Conservation (phyloP, 2,888 invertebrate species). For the Dicyrtomina minuta region DNA sequence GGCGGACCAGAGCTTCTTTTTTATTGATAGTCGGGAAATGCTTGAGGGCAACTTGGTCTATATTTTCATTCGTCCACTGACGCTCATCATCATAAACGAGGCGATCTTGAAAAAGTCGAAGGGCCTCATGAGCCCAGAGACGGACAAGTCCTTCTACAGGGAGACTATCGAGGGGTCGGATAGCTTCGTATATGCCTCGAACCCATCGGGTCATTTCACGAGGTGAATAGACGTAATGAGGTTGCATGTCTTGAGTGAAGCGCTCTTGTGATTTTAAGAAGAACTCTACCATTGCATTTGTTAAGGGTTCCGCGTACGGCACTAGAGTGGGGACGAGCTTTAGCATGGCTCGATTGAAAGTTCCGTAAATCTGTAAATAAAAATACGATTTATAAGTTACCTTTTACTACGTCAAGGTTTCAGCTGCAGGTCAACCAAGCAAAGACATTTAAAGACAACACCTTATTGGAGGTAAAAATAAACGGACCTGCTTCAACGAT, state of each 20-base stretch:
- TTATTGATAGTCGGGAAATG: slow-evolving; percentile 90
- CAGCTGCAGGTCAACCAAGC: not conserved
- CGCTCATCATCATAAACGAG: slow-evolving; percentile 93
- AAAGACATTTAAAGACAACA: not conserved
- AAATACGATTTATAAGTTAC: no score
- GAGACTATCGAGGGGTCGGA: slow-evolving; percentile 87
- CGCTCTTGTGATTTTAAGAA: slow-evolving; percentile 94
- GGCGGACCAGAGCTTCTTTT: slow-evolving; percentile 83
- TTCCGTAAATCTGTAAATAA: slow-evolving; percentile 82
- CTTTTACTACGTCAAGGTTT: no score
- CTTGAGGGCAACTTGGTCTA: slow-evolving; percentile 86
- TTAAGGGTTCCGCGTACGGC: slow-evolving; percentile 92
- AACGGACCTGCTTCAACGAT: slow-evolving; percentile 87
- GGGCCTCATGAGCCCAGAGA: slow-evolving; percentile 99
- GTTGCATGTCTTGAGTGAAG: slow-evolving; percentile 99
- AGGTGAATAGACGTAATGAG: slow-evolving; percentile 99
- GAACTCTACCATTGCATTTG: slow-evolving; percentile 98
- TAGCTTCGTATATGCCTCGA: slow-evolving; percentile 97
- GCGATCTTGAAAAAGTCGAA: slow-evolving; percentile 93
- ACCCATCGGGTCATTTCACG: slow-evolving; percentile 98
- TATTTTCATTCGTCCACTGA: slow-evolving; percentile 97
- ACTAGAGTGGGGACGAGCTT: slow-evolving; percentile 87
- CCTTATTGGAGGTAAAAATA: no score
- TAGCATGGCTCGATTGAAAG: slow-evolving; percentile 97
- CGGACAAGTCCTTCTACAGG: slow-evolving; percentile 92